Evolutionary conservation across 2,797 vertebrate genomes (phyloP), one percentile per base, ranked within the genome.

Genomic region (Anomalospiza imberbis): DNA sequence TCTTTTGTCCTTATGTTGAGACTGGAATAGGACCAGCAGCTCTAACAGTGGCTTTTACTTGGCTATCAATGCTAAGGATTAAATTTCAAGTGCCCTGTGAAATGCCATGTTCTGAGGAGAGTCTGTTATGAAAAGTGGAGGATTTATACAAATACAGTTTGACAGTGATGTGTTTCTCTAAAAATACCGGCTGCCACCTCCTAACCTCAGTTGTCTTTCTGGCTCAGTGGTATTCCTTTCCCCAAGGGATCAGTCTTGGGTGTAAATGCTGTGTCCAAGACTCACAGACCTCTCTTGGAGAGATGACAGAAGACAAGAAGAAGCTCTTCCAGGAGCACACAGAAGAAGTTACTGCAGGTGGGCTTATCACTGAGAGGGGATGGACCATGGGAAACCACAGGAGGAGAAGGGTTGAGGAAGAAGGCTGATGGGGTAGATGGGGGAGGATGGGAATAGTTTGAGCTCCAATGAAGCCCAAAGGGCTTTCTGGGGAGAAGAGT

Each of bases 131-230:
- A 67, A 86, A 94, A 93, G 65, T 72, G 73, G 28, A 68, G 65
- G 31, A 72, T 93, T 93, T 94, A 55, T 65, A 93, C 81, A 92
- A 95, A 91, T 63, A 48, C 38, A 86, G 36, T 70, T 83, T 91
- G 77, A 66, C 61, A 88, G 65, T 82, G 89, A 34, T 0, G 1
- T 61, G 53, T 58, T 91, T 68, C 77, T 78, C 77, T 95, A 75
- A 85, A 94, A 91, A 67, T 74, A 54, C 62, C 87, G 71, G 36
- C 47, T 78, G 26, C 54, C 60, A 95, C 73, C 55, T 84, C 66
- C 71, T 78, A 81, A 21, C 40, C 77, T 88, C 26, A 28, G 17
- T 60, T 73, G 34, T 79, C 63, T 87, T 74, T 63, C 48, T 65
- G 62, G 61, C 28, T 63, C 25, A 44, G 67, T 60, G 47, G 67